These are phyloP conservation scores for Champsocephalus gunnari DNA, from an alignment of 2,797 vertebrate species.

Conservation along the genomic window DNA sequence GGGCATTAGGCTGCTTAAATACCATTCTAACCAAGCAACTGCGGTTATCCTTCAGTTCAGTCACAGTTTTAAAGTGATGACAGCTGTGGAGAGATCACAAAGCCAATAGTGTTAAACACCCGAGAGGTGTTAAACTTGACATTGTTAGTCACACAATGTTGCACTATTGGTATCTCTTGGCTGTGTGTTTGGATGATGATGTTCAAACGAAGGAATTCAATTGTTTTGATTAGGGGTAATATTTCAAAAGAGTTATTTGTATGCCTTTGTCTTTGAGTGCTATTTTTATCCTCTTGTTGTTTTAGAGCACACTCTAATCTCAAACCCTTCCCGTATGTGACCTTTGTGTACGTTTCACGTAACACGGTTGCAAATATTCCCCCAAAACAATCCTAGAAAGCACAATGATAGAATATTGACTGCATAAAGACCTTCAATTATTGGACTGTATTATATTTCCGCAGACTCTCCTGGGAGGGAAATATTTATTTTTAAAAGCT, in stretches of 20 bases:
- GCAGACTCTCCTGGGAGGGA: slow-evolving; percentile 42
- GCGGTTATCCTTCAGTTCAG: slow-evolving; percentile 58
- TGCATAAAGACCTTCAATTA: slow-evolving; percentile 21
- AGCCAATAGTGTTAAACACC: slow-evolving; percentile 16
- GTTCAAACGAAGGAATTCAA: too few relatives aligned
- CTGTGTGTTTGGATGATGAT: not conserved
- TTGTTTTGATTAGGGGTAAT: too few relatives aligned
- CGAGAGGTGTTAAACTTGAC: slow-evolving; percentile 32
- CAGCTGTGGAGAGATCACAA: slow-evolving; percentile 50
- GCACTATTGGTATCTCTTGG: not conserved
- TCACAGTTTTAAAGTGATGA: slow-evolving; percentile 55
- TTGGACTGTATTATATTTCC: slow-evolving; percentile 50
- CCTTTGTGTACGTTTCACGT: slow-evolving; percentile 9
- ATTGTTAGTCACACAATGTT: slow-evolving; percentile 15
- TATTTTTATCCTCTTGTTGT: slow-evolving; percentile 17
- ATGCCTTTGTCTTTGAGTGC: slow-evolving; percentile 5
- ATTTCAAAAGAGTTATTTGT: not conserved
- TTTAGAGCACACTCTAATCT: slow-evolving; percentile 24
- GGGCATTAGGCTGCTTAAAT: slow-evolving; percentile 75
- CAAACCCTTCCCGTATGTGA: slow-evolving; percentile 25
- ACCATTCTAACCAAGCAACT: slow-evolving; percentile 56
- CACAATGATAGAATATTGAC: slow-evolving; percentile 35
- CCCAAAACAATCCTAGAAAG: slow-evolving; percentile 27
- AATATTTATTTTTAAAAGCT: slow-evolving; percentile 60
- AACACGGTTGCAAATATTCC: slow-evolving; percentile 19